A percentile compares a stretch with the other conserved stretches of the same genome.
These are phyloP conservation scores for Sphinx pinastri DNA, from an alignment of 2,888 invertebrate species.

Conservation along the genomic window DNA sequence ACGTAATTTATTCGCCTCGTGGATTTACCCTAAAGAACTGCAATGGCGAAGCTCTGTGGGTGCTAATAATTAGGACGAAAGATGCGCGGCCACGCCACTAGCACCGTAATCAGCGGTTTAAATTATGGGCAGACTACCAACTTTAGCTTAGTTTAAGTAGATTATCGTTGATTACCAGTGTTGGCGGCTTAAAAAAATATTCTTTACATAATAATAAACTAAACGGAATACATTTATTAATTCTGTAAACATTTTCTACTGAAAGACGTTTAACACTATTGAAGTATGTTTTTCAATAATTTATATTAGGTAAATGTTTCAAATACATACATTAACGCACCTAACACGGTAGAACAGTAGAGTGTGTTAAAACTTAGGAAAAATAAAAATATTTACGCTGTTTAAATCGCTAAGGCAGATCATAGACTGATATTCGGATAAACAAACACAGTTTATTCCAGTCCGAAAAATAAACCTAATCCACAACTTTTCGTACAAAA, in stretches of 20 bases:
- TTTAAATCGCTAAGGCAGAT: too few relatives aligned
- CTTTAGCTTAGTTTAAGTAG: slow-evolving; percentile 29
- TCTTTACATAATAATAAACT: background rate
- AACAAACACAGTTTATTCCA: background rate
- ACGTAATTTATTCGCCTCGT: slow-evolving; percentile 34
- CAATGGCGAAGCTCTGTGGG: slow-evolving; percentile 54
- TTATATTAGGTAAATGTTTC: too few relatives aligned
- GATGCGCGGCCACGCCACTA: slow-evolving; percentile 79
- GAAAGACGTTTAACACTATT: too few relatives aligned
- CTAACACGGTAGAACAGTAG: too few relatives aligned
- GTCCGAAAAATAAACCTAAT: background rate
- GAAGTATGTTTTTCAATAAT: too few relatives aligned
- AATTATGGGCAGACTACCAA: slow-evolving; percentile 43
- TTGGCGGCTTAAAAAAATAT: background rate
- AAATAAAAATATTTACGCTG: too few relatives aligned
- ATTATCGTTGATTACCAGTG: slow-evolving; percentile 29
- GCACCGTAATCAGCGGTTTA: slow-evolving; percentile 59
- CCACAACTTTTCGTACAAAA: background rate
- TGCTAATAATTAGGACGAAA: slow-evolving; percentile 78
- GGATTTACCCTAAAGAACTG: slow-evolving; percentile 28
- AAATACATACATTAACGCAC: too few relatives aligned
- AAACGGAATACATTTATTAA: background rate
- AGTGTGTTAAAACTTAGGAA: too few relatives aligned
- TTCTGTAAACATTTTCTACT: too few relatives aligned
- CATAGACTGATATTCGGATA: too few relatives aligned